phyloP scores from a whole-genome alignment of 30 jellyfish, hydroid and myxozoan species.

The Calvadosia cruxmelitensis region DNA sequence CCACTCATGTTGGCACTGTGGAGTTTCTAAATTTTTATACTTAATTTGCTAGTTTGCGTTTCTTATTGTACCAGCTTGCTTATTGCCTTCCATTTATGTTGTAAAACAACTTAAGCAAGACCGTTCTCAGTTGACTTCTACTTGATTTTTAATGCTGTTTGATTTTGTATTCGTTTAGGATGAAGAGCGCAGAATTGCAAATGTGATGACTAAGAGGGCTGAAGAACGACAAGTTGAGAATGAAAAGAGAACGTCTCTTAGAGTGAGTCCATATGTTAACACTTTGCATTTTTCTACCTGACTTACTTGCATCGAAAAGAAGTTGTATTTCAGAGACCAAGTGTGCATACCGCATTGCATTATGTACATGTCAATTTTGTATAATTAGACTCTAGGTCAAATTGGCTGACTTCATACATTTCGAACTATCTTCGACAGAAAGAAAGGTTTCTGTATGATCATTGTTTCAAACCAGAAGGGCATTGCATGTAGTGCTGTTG shows the following conservation, averaged over 20 bases:
- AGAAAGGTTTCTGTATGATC: too few relatives aligned
- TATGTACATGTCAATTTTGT: too few relatives aligned
- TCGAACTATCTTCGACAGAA: too few relatives aligned
- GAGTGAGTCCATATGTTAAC: conserved; percentile 24
- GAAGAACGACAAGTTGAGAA: conserved; percentile 51
- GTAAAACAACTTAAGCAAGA: not conserved
- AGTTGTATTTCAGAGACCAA: not conserved
- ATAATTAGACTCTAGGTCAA: too few relatives aligned
- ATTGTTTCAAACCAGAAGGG: too few relatives aligned
- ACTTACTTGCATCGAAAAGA: not conserved
- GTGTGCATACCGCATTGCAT: conserved; percentile 4
- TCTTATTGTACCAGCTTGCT: not conserved
- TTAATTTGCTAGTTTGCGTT: too few relatives aligned
- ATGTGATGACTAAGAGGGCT: conserved; percentile 63
- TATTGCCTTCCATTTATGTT: not conserved
- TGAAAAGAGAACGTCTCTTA: conserved; percentile 46
- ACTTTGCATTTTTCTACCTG: not conserved
- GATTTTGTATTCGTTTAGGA: conserved; percentile 19
- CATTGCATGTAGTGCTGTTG: too few relatives aligned
- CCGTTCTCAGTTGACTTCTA: too few relatives aligned
- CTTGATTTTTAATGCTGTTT: not conserved
- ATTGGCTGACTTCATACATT: too few relatives aligned
- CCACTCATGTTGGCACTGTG: too few relatives aligned
- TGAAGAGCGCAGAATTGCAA: conserved; percentile 48
- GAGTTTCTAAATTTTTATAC: too few relatives aligned